Evolutionary conservation across 1,140 invertebrate genomes (phyloP).

Genomic region (Lethocerus indicus): DNA sequence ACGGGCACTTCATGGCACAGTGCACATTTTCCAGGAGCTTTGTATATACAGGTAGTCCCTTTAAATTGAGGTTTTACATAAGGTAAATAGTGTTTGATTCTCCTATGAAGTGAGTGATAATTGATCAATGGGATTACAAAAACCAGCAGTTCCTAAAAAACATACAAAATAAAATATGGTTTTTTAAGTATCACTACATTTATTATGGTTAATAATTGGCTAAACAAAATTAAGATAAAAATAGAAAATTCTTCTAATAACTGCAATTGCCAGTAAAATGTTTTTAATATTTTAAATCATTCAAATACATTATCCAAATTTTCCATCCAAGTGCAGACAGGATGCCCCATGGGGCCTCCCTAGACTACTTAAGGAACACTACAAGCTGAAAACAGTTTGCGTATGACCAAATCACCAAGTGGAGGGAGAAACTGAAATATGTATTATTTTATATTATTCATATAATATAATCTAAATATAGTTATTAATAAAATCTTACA

Average conservation of each 20-base stretch:
- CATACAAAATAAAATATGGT: too few species aligned
- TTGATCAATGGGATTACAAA: conserved; percentile 38
- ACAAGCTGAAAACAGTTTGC: not conserved
- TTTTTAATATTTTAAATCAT: not conserved
- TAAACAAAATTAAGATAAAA: conserved; percentile 6
- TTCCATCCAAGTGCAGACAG: not conserved
- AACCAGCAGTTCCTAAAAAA: conserved; percentile 35
- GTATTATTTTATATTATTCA: conserved; percentile 9
- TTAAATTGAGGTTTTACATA: not conserved
- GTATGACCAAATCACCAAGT: not conserved
- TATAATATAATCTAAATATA: conserved; percentile 6
- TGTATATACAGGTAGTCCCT: conserved; percentile 7
- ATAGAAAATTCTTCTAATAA: not conserved
- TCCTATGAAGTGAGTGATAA: conserved; percentile 30
- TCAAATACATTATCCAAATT: not conserved
- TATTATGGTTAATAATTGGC: too few species aligned
- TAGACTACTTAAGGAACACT: not conserved
- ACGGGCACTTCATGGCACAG: conserved; percentile 22
- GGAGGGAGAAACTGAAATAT: conserved; percentile 4
- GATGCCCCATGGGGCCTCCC: not conserved
- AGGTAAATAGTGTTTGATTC: conserved; percentile 22
- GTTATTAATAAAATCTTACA: conserved; percentile 25
- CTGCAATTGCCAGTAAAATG: not conserved
- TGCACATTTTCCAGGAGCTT: conserved; percentile 17
- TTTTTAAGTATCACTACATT: too few species aligned